Evolutionary conservation across 1,140 invertebrate genomes (phyloP).

Genomic region (Hyles euphorbiae): DNA sequence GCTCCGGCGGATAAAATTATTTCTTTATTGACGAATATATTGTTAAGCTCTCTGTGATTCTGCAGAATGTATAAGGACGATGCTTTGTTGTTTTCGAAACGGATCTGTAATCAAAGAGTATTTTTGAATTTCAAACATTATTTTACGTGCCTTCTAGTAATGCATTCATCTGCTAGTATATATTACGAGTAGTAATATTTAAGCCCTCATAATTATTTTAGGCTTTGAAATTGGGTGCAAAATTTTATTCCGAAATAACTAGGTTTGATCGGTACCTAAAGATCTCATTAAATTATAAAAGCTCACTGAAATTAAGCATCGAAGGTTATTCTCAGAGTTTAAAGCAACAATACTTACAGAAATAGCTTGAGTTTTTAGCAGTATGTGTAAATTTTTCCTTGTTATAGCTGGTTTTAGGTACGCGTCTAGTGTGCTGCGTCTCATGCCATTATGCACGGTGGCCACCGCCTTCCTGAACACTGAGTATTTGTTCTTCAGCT

Average conservation of each 20-base stretch:
- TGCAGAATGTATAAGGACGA: constrained; percentile 59
- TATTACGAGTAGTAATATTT: too few relatives aligned
- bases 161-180: too few relatives aligned
- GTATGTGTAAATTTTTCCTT: constrained; percentile 81
- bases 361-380: constrained; percentile 80
- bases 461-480: constrained; percentile 46
- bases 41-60: constrained; percentile 53
- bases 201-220: too few relatives aligned
- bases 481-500: constrained; percentile 57
- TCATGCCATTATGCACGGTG: constrained; percentile 76
- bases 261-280: too few relatives aligned
- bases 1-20: constrained; percentile 83
- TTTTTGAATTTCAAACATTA: background rate
- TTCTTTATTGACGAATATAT: constrained; percentile 78
- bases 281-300: too few relatives aligned
- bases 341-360: constrained; percentile 44
- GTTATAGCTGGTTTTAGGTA: constrained; percentile 82
- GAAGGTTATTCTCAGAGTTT: too few relatives aligned
- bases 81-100: constrained; percentile 59
- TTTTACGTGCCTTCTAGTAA: too few relatives aligned
- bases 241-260: too few relatives aligned
- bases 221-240: too few relatives aligned
- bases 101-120: constrained; percentile 41
- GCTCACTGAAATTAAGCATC: too few relatives aligned
- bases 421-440: constrained; percentile 81